Conservation (phyloP, 2,888 invertebrate species). For the Plebejus argus region DNA sequence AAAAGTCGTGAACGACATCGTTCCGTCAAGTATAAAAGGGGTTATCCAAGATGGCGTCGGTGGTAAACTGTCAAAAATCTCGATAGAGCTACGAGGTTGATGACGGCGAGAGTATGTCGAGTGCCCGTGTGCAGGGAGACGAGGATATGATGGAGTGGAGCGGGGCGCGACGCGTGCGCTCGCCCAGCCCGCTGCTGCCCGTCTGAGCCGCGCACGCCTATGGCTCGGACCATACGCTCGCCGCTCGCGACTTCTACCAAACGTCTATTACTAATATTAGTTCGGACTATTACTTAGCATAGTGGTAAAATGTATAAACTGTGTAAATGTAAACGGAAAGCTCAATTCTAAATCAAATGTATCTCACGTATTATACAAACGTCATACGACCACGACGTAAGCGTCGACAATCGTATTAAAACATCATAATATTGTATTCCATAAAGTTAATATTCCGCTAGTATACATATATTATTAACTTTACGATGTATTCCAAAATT, state of each 20-base stretch:
- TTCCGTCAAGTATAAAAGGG: conserved; percentile 31
- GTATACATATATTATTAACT: too few relatives aligned
- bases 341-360: conserved; percentile 62
- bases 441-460: too few relatives aligned
- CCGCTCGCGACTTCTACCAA: conserved; percentile 34
- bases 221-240: conserved; percentile 18
- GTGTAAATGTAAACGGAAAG: conserved; percentile 48
- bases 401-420: not conserved
- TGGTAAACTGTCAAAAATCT: conserved; percentile 73
- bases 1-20: not conserved
- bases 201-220: conserved; percentile 53
- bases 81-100: conserved; percentile 80
- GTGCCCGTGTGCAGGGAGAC: conserved; percentile 82
- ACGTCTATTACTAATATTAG: conserved; percentile 32
- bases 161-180: conserved; percentile 72
- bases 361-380: not conserved
- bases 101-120: conserved; percentile 80
- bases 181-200: conserved; percentile 70
- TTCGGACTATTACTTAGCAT: conserved; percentile 31
- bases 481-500: not conserved
- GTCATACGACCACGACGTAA: not conserved
- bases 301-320: conserved; percentile 26
- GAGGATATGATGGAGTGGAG: conserved; percentile 82
- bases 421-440: not conserved
- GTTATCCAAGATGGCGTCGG: conserved; percentile 39